Percentiles rank a stretch among this genome's conserved stretches.
phyloP scores from a whole-genome alignment of 2,113 vertebrate genomes.

The Suncus etruscus region DNA sequence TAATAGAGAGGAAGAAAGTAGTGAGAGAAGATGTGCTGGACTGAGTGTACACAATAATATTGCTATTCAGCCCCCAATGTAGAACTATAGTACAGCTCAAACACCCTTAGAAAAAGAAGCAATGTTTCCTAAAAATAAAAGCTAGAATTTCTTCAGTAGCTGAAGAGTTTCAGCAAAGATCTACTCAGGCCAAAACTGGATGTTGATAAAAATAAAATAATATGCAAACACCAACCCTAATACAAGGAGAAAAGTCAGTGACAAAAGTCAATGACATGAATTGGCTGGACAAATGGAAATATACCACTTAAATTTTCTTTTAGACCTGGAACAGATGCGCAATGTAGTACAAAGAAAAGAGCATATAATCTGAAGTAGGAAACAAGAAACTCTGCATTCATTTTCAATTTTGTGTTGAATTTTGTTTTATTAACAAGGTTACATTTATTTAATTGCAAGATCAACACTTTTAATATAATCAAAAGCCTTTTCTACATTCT shows the following conservation, averaged over 20 bases:
- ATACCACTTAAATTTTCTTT: neutral
- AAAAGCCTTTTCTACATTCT: neutral
- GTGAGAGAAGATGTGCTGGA: slow-evolving; percentile 13
- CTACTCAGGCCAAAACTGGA: neutral
- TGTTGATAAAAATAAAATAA: neutral
- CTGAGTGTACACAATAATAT: neutral
- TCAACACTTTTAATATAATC: neutral
- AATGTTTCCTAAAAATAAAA: slow-evolving; percentile 49
- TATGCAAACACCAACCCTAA: neutral
- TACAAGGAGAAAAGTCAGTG: neutral
- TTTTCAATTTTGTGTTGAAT: neutral
- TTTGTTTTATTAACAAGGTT: neutral
- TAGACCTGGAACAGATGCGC: neutral
- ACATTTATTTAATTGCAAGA: slow-evolving; percentile 15
- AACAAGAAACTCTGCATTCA: neutral
- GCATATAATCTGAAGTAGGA: neutral
- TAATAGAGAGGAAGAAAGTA: slow-evolving; percentile 28
- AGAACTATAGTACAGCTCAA: neutral
- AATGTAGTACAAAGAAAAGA: neutral
- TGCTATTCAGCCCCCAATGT: neutral
- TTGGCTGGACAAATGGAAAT: neutral
- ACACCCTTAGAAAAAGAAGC: neutral
- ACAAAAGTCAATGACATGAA: neutral
- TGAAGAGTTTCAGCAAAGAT: slow-evolving; percentile 53
- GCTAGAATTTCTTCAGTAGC: slow-evolving; percentile 6